Evolutionary conservation across 2,888 invertebrate species (phyloP), one percentile per base, ranked within the genome.

Genomic region (Leptothorax acervorum): DNA sequence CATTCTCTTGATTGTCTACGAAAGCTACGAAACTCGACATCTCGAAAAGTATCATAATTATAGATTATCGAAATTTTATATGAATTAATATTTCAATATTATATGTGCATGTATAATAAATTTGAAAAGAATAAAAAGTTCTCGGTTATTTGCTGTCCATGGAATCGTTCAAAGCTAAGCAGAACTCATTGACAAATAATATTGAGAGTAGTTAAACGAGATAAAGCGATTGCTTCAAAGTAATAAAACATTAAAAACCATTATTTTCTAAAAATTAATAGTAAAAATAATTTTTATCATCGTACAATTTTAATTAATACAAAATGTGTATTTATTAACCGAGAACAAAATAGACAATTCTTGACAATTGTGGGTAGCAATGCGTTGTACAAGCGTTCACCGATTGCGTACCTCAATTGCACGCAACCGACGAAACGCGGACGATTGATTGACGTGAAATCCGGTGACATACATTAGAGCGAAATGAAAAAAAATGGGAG

Each of bases 381-480:
- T 53, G 35, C 70, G 23, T 23, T 23, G 15, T 23, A 23, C 53
- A 35, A 39, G 4, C 57, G 28, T 42, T 23, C 23, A 18, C 53
- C 23, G 45, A 51, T 51, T 51, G 15, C 53, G 71, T 53, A 45
- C 3, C 18, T 42, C 42, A 45, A 31, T 42, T 45, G 68, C 42
- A 31, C 55, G 28, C 45, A 78, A 28, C 42, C 12, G 18, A 31
- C 3, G 45, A 57, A 15, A 45, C 28, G 23, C 23, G 23, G 12
- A 57, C 28, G 35, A 31, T 60, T 35, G 71, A 71, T 65, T 66
- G 45, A 48, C 66, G 83, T 70, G 78, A 78, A 86, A 87, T 79
- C 73, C 79, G 48, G 51, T 83, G 65, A 79, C 71, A 79, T 57
- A 79, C 79, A 60, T 79, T 60, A 79, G 45, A 66, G 82, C 66